Base-by-base conservation (phyloP, 2,888 invertebrate species). In the Thereva unica region DNA sequence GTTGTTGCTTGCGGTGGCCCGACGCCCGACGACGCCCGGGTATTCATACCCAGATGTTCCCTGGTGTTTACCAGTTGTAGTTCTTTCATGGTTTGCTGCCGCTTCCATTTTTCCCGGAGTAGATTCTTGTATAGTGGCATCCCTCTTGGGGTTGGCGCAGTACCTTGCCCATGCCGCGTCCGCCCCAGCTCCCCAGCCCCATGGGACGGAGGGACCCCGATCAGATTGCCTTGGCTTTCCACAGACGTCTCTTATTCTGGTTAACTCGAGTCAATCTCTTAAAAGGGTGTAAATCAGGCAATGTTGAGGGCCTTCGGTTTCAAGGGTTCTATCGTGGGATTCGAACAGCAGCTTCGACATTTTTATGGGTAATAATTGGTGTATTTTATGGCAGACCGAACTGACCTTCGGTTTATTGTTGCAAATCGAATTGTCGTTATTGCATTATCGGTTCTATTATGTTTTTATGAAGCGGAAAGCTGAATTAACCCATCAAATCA, bases 241-340 rank as follows among this genome's bases (percentile, higher is more conserved):
- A 23, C 23, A 63, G 59, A 50, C 63, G 50, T 64, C 65, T 59
- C 44, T 68, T 68, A 54, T 64, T 61, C 50, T 40, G 68, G 61
- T 45, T 68, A 57, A 50, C 38, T 55, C 63, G 49, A 55, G 53
- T 69, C 69, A 69, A 69, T 67, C 57, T 63, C 49, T 59, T 69
- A 57, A 67, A 67, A 68, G 69, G 55, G 67, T 64, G 67, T 68
- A 68, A 68, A 64, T 68, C 64, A 69, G 69, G 67, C 64, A 53
- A 40, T 57, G 57, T 66, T 57, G 47, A 50, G 52, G 47, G 52
- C 41, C 37, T 61, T 61, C 50, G 40, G 42, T 49, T 40, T 35
- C 41, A 37, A 12, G 23, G 23, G 38, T 41, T 12, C 61, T 50
- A 40, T 61, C 45, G 37, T 56, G 57, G 57, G 57, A 59, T 6